Evolutionary conservation across 2,797 vertebrate species (phyloP), one percentile per base, ranked within the genome.

Genomic region (Okamejei kenojei): DNA sequence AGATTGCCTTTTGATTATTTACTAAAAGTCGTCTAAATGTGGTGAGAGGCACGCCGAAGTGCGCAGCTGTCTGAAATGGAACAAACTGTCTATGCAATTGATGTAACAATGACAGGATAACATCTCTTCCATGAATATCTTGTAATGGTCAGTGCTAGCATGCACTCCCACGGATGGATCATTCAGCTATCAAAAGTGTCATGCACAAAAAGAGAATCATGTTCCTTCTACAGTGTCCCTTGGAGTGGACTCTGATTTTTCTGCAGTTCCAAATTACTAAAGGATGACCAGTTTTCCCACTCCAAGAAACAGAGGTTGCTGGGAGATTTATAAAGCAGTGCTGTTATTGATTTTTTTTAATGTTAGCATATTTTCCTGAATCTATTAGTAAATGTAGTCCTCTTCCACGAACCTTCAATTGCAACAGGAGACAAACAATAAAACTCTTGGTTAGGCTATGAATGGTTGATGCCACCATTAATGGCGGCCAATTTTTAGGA

Each of bases 341-440:
- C 35, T 91, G 7, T 38, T 21, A 73, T 13, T 71, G 32, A 29
- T 65, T 45, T 45, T 54, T 73, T 90, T 73, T 74, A 45, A 91
- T 23, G 11, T 74, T 73, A 91, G 32, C 90, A 54, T 68, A 91
- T 11, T 91, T 90, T 90, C 73, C 68, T 73, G 19, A 86, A 45
- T 74, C 19, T 90, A 35, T 73, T 32, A 3, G 68, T 45, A 73
- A 91, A 91, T 26, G 26, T 45, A 26, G 1, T 91, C 35, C 6
- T 73, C 32, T 91, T 19, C 38, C 63, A 8, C 90, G 26, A 82
- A 82, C 35, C 23, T 0, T 91, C 8, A 45, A 73, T 21, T 91
- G 35, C 1, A 74, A 38, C 71, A 73, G 68, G 63, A 74, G 65
- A 38, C 32, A 74, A 91, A 13, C 2, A 29, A 4, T 21, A 61